Evolutionary conservation across 2,797 vertebrate species (phyloP).

Genomic region (Ciconia nigra): DNA sequence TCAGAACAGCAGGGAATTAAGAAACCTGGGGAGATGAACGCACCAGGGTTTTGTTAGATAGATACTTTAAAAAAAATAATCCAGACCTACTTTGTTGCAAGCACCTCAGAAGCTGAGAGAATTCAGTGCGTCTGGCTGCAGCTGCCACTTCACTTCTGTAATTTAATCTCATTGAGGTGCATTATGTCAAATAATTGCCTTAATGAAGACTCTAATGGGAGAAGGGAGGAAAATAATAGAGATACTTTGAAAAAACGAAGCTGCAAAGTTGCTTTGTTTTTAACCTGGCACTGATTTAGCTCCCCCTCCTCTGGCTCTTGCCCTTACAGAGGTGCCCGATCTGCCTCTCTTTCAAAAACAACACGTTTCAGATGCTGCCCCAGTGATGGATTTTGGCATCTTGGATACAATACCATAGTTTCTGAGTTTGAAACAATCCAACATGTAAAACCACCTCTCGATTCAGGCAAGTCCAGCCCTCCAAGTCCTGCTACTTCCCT

Average conservation of each 20-base stretch:
- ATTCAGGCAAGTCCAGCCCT: neutral
- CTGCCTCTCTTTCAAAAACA: neutral
- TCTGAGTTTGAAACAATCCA: neutral
- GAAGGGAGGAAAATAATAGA: neutral
- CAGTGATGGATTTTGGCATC: neutral
- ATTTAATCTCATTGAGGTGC: slow-evolving; percentile 8
- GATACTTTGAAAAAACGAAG: neutral
- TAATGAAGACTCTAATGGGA: slow-evolving; percentile 1
- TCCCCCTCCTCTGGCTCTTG: neutral
- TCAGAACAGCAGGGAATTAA: neutral
- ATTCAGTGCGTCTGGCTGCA: neutral
- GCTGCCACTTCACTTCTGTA: neutral
- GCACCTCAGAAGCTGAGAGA: neutral
- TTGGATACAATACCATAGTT: neutral
- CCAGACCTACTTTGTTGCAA: neutral
- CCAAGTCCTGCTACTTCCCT: neutral
- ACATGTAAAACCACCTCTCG: neutral
- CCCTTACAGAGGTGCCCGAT: neutral
- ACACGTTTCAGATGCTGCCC: neutral
- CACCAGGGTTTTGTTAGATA: neutral
- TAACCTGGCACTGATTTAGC: neutral
- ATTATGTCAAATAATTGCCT: slow-evolving; percentile 36
- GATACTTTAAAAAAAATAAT: neutral
- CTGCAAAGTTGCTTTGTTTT: neutral
- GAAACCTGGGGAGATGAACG: neutral